Evolutionary conservation across 2,888 invertebrate genomes (phyloP).

Genomic region (Lacanobia wlatinum): DNA sequence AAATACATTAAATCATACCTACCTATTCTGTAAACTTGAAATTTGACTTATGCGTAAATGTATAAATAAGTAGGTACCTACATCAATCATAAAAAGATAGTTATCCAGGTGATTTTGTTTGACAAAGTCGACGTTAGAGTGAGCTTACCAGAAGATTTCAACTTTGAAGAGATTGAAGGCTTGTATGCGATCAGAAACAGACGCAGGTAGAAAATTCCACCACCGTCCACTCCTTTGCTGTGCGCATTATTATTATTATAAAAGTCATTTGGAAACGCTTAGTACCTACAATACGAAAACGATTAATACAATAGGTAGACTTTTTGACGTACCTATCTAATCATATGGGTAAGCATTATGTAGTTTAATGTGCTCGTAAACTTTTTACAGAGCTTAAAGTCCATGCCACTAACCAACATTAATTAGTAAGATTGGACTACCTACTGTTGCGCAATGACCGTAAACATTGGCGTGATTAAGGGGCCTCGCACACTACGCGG

Average conservation of each 20-base stretch:
- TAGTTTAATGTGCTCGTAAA: background rate
- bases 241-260: no score
- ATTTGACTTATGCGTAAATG: background rate
- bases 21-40: background rate
- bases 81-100: background rate
- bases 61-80: background rate
- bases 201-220: no score
- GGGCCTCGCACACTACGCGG: no score
- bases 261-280: no score
- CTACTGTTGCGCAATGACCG: slow-evolving; percentile 14
- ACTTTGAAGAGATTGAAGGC: no score
- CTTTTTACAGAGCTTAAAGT: slow-evolving; percentile 25
- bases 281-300: no score
- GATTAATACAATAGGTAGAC: background rate
- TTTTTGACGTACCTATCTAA: background rate
- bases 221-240: no score
- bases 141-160: no score
- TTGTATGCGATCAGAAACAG: no score
- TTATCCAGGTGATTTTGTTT: background rate
- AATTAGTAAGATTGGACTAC: slow-evolving; percentile 39
- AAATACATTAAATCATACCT: background rate
- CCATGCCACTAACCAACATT: slow-evolving; percentile 33
- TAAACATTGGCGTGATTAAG: slow-evolving; percentile 35
- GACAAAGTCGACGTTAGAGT: no score
- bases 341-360: background rate